Percentiles rank a stretch among this genome's conserved stretches.
Conservation (phyloP, 1,140 invertebrate genomes). For the Chymomyza costata region DNA sequence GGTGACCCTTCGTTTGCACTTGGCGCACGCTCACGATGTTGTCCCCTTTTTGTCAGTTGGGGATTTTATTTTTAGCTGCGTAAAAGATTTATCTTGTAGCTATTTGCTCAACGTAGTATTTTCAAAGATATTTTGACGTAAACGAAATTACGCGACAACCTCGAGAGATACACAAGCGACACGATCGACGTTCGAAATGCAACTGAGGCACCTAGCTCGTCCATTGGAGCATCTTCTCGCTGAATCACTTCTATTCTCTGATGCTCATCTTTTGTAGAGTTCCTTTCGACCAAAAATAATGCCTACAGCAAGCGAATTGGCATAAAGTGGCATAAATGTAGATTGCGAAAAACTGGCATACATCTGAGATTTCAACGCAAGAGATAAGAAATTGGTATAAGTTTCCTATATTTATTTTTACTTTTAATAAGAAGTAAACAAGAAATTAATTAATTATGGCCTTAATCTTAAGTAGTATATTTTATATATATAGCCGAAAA, state of each 20-base stretch:
- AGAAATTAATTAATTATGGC: no score
- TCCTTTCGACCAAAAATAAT: background rate
- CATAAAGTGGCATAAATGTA: slow-evolving; percentile 2
- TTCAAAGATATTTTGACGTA: slow-evolving; percentile 17
- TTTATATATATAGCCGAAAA: no score
- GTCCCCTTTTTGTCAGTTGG: slow-evolving; percentile 34
- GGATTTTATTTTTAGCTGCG: slow-evolving; percentile 47
- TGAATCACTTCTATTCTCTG: no score
- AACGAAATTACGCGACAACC: background rate
- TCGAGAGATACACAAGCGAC: slow-evolving; percentile 36
- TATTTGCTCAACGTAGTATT: slow-evolving; percentile 25
- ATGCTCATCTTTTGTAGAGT: no score
- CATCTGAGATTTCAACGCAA: no score
- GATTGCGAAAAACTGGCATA: no score
- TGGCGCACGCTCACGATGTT: slow-evolving; percentile 46
- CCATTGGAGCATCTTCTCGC: slow-evolving; percentile 20
- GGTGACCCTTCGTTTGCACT: slow-evolving; percentile 41
- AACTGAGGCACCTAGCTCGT: no score
- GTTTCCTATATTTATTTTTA: no score
- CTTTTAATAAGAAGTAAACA: no score
- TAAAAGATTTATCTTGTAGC: slow-evolving; percentile 56
- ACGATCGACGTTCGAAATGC: slow-evolving; percentile 54
- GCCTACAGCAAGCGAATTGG: slow-evolving; percentile 9
- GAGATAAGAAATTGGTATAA: no score
- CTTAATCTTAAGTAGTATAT: no score